Evolutionary conservation across 2,888 invertebrate genomes (phyloP).

Genomic region (Volucella inflata): DNA sequence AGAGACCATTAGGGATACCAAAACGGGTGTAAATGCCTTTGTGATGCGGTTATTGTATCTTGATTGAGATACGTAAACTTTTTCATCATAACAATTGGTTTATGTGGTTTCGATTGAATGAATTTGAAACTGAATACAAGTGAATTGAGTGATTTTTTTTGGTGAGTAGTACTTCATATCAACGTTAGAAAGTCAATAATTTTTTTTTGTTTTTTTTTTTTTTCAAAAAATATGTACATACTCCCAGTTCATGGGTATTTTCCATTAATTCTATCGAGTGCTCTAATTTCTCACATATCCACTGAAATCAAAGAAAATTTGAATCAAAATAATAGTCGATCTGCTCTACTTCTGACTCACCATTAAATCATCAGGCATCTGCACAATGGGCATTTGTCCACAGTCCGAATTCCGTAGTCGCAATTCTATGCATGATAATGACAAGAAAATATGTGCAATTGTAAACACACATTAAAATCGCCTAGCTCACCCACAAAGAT

Average conservation of each 20-base stretch:
- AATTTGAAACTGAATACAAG: conserved; percentile 11
- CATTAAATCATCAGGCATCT: conserved; percentile 24
- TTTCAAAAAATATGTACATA: no score
- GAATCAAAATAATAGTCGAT: neutral
- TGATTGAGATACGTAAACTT: conserved; percentile 16
- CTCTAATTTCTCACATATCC: neutral
- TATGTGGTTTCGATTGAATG: conserved; percentile 35
- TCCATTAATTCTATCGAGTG: neutral
- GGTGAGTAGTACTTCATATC: no score
- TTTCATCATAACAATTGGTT: conserved; percentile 12
- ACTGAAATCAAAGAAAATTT: conserved; percentile 22
- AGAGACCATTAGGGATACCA: neutral
- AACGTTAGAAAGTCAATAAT: neutral
- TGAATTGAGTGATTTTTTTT: neutral
- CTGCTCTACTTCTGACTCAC: conserved; percentile 32
- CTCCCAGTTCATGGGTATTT: no score
- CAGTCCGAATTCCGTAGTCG: conserved; percentile 23
- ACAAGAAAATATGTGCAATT: conserved; percentile 25
- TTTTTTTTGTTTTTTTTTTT: no score
- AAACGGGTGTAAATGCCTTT: conserved; percentile 27
- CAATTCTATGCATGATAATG: conserved; percentile 16
- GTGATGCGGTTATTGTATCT: conserved; percentile 13
- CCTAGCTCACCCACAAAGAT: conserved; percentile 36
- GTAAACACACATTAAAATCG: conserved; percentile 35
- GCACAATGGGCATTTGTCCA: conserved; percentile 27